These are phyloP conservation scores for Nezara viridula DNA, from an alignment of 2,888 invertebrate species.

Conservation along the genomic window DNA sequence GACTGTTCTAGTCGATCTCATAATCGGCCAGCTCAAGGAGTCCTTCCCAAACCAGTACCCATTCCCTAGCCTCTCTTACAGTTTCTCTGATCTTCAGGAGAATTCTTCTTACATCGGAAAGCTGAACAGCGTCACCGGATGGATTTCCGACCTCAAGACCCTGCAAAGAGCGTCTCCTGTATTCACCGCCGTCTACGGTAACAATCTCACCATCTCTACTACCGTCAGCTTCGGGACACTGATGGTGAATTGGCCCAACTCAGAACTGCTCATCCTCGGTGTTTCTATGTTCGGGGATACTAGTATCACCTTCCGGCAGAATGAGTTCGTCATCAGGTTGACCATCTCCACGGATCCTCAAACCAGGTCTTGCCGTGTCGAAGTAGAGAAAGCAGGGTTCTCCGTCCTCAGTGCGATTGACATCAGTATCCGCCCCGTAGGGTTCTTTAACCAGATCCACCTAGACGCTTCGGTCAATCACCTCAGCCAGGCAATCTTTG, in stretches of 20 bases:
- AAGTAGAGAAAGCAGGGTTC: neutral
- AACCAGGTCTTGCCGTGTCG: neutral
- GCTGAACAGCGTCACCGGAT: neutral
- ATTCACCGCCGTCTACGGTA: neutral
- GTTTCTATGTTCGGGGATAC: neutral
- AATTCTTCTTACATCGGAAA: neutral
- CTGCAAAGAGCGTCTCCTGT: neutral
- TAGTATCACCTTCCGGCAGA: neutral
- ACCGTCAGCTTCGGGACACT: neutral
- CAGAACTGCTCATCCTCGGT: neutral
- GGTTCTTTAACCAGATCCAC: conserved; percentile 4
- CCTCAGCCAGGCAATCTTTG: neutral
- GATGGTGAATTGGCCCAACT: neutral
- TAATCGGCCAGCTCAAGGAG: neutral
- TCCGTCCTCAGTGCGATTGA: neutral
- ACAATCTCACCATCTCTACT: neutral
- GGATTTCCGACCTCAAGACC: neutral
- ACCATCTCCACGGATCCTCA: neutral
- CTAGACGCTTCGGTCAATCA: neutral
- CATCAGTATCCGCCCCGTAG: neutral
- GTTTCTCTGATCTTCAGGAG: neutral
- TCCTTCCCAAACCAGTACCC: neutral
- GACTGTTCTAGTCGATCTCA: neutral
- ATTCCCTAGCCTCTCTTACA: neutral
- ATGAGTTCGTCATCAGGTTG: neutral